Percentiles rank a stretch among this genome's conserved stretches.
These are phyloP conservation scores for Thymelicus acteon DNA, from an alignment of 2,888 invertebrate species.

Conservation along the genomic window DNA sequence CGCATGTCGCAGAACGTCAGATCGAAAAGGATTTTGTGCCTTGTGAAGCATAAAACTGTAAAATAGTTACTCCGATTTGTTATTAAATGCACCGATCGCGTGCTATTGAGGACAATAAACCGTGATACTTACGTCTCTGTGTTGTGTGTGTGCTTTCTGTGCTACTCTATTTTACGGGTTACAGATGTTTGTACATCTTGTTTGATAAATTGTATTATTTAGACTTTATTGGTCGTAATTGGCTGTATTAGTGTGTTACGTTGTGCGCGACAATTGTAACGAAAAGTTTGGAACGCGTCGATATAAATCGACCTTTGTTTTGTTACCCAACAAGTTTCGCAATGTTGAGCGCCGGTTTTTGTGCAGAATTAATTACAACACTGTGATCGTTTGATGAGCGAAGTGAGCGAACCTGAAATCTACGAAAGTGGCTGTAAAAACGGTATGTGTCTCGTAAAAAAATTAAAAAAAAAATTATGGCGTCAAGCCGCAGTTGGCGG, in stretches of 20 bases:
- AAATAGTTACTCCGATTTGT: slow-evolving; percentile 43
- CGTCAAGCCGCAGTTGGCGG: slow-evolving; percentile 18
- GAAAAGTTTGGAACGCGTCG: slow-evolving; percentile 38
- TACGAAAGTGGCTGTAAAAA: slow-evolving; percentile 43
- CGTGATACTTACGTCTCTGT: slow-evolving; percentile 21
- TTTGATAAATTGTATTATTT: slow-evolving; percentile 44
- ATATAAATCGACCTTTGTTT: slow-evolving; percentile 43
- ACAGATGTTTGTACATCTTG: slow-evolving; percentile 34
- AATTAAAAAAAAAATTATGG: slow-evolving; percentile 12
- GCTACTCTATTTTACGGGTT: slow-evolving; percentile 27
- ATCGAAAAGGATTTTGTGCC: slow-evolving; percentile 35
- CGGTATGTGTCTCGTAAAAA: slow-evolving; percentile 40
- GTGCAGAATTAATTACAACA: slow-evolving; percentile 30
- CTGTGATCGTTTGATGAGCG: slow-evolving; percentile 44
- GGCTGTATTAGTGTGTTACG: slow-evolving; percentile 41
- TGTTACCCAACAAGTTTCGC: slow-evolving; percentile 43
- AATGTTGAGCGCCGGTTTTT: slow-evolving; percentile 43
- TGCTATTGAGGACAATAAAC: slow-evolving; percentile 38
- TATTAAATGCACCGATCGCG: slow-evolving; percentile 38
- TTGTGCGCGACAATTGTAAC: slow-evolving; percentile 37
- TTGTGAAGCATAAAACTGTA: slow-evolving; percentile 45
- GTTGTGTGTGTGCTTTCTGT: slow-evolving; percentile 23
- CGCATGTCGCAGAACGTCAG: slow-evolving; percentile 27
- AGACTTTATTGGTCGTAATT: slow-evolving; percentile 41
- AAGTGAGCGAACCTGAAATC: slow-evolving; percentile 42